These are phyloP conservation scores for Galerucella pusilla DNA, from an alignment of 2,888 invertebrate species.

Conservation along the genomic window DNA sequence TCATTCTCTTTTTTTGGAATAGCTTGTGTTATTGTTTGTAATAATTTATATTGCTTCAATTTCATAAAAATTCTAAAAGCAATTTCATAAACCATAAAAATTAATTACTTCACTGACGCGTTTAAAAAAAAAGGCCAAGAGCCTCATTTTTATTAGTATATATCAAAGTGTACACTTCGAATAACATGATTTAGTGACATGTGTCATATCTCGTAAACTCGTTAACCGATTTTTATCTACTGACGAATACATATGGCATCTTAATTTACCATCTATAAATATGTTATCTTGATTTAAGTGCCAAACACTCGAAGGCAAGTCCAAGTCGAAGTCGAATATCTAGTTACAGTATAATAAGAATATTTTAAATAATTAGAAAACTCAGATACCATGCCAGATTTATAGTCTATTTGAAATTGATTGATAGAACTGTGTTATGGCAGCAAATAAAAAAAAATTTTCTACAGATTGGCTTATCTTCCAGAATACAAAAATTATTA, in stretches of 20 bases:
- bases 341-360: background rate
- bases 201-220: background rate
- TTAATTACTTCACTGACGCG: background rate
- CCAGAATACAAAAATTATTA: too few species aligned
- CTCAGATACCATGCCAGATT: background rate
- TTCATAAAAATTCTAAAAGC: too few species aligned
- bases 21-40: too few species aligned
- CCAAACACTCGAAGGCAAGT: constrained; percentile 14
- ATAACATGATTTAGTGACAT: constrained; percentile 1
- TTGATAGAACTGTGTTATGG: too few species aligned
- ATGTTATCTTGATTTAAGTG: constrained; percentile 8
- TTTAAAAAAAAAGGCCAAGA: background rate
- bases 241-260: constrained; percentile 9
- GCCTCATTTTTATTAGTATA: background rate
- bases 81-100: background rate
- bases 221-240: constrained; percentile 4
- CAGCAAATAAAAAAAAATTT: too few species aligned
- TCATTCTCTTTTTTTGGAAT: too few species aligned
- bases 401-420: background rate
- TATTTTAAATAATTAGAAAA: constrained; percentile 6
- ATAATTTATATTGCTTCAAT: too few species aligned
- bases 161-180: background rate
- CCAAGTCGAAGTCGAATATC: background rate
- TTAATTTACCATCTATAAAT: constrained; percentile 5
- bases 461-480: too few species aligned